Conservation (phyloP, 2,888 invertebrate species). For the Coenonympha arcania region DNA sequence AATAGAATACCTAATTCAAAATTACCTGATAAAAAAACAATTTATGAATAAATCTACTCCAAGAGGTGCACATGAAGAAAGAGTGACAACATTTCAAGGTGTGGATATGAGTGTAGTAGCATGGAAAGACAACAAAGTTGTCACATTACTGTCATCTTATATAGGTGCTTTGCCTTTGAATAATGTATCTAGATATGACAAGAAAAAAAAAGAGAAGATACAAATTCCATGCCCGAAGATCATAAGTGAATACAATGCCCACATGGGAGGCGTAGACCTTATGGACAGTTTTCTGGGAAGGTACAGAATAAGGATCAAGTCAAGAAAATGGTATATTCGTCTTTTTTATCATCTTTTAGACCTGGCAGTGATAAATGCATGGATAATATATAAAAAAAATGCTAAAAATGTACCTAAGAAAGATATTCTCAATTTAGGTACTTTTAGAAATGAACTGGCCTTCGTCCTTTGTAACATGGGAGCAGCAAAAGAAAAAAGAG, state of each 20-base stretch:
- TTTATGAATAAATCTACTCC: slow-evolving; percentile 36
- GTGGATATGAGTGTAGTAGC: slow-evolving; percentile 34
- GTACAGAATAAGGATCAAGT: slow-evolving; percentile 35
- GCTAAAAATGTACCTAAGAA: not conserved
- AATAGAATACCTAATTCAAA: slow-evolving; percentile 36
- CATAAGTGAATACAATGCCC: slow-evolving; percentile 40
- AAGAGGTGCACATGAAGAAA: slow-evolving; percentile 34
- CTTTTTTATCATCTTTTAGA: slow-evolving; percentile 41
- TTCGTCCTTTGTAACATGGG: not conserved
- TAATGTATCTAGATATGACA: slow-evolving; percentile 33
- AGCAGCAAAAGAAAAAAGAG: not conserved
- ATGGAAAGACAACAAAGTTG: slow-evolving; percentile 39
- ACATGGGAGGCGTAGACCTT: slow-evolving; percentile 44
- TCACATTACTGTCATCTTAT: slow-evolving; percentile 37
- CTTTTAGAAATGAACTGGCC: not conserved
- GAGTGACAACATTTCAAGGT: slow-evolving; percentile 33
- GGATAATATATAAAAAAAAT: slow-evolving; percentile 26
- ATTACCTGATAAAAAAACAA: slow-evolving; percentile 33
- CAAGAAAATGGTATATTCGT: slow-evolving; percentile 43
- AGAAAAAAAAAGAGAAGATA: slow-evolving; percentile 34
- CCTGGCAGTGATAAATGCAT: slow-evolving; percentile 37
- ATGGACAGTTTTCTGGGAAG: slow-evolving; percentile 41
- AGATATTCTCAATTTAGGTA: not conserved
- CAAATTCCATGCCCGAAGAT: slow-evolving; percentile 40
- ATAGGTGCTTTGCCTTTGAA: slow-evolving; percentile 34